Base-by-base conservation (phyloP, 2,797 vertebrate species). In the Bovichtus diacanthus region DNA sequence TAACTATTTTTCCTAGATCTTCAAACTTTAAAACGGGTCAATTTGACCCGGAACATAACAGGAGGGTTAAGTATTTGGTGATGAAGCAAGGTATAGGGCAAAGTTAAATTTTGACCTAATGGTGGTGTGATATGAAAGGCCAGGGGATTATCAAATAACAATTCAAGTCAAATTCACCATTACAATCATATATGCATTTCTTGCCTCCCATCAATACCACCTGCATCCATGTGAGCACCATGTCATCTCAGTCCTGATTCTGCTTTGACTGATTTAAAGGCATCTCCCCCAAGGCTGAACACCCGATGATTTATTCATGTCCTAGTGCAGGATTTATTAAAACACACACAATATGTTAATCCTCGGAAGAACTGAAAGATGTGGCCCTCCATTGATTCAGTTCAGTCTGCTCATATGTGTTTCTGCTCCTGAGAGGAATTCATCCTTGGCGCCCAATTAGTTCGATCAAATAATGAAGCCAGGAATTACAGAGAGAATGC, bases 271-370 rank as follows among this genome's bases (percentile, higher is more conserved):
- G 60, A 83, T 74, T 43, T 81, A 77, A 82, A 78, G 74, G 43
- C 56, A 15, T 61, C 23, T 73, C 76, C 73, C 69, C 16, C 0
- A 44, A 63, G 70, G 19, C 36, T 7, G 51, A 72, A 27, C 6
- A 6, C 43, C 43, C 1, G 1, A 82, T 92, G 70, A 76, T 82
- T 91, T 76, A 90, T 89, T 88, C 81, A 90, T 90, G 74, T 68
- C 77, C 67, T 82, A 76, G 82, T 36, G 2, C 60, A 88, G 72
- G 29, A 78, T 81, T 89, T 88, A 88, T 89, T 87, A 72, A 88
- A 87, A 77, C 72, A 66, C 68, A 70, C 38, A 70, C 69, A 68
- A 64, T 86, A 75, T 76, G 75, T 89, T 85, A 89, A 82, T 91
- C 81, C 49, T 87, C 12, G 82, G 84, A 79, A 82, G 84, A 86